Evolutionary conservation across 64 coral and sea anemone species (phyloP), one percentile per base, ranked within the genome.

Genomic region (Platygyra sinensis): DNA sequence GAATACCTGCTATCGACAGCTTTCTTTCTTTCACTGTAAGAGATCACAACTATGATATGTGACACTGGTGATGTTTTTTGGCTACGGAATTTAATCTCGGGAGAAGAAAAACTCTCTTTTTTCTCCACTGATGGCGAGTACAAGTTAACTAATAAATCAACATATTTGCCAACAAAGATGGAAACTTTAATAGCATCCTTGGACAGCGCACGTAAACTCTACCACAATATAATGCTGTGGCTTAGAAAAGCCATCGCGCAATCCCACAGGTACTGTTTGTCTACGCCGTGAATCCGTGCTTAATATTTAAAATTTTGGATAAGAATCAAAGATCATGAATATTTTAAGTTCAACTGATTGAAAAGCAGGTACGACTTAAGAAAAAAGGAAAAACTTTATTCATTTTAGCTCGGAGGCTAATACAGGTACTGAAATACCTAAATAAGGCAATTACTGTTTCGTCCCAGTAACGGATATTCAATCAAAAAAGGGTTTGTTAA

Each of bases 311-410:
- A 85, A 85, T 42, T 38, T 10, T 11, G 81, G 81, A 85, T 85
- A 85, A 85, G 32, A 64, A 85, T 85, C 81, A 29, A 36, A 72
- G 36, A 85, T 83, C 80, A 83, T 85, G 32, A 85, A 85, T 85
- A 50, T 85, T 85, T 85, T 25, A 85, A 6, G 1, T 8, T n/a
- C 42, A 19, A 18, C 64, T 25, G 81, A 85, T 71, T 64, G 33
- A 85, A 51, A 10, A 36, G 9, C 32, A 51, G 19, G 62, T 50
- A 49, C 36, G 63, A 71, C 65, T 27, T 10, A 71, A 69, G 2
- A n/a, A 64, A 69, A n/a, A 25, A 14, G 10, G 4, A 52, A 71
- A 36, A 71, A 28, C 18, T 36, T 49, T 12, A 49, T 67, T 22
- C 42, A 50, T 46, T 85, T 51, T 52, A 38, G 81, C 24, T 39